Evolutionary conservation across 2,113 vertebrate genomes (phyloP).

Genomic region (Tringa solitaria): DNA sequence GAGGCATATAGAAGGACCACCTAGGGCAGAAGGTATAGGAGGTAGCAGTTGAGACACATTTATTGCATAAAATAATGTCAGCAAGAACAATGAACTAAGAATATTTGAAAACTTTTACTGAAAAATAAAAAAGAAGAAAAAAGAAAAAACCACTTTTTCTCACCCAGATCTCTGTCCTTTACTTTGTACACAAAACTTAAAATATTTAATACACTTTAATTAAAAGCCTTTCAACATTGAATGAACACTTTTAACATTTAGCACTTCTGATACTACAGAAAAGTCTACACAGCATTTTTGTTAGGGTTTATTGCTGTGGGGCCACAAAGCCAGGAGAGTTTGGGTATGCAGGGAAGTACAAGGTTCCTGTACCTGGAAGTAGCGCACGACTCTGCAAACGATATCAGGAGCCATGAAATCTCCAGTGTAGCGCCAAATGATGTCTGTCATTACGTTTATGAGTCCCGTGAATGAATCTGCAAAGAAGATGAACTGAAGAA

Average conservation of each 20-base stretch:
- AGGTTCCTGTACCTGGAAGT: constrained; percentile 71
- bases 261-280: neutral
- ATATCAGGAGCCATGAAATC: constrained; percentile 79
- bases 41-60: neutral
- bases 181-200: neutral
- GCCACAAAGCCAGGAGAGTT: neutral
- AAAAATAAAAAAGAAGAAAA: neutral
- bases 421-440: constrained; percentile 79
- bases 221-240: neutral
- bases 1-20: constrained; percentile 82
- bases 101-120: neutral
- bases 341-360: accelerated
- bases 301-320: neutral
- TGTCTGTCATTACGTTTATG: constrained; percentile 78
- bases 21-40: constrained; percentile 27
- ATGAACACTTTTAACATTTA: neutral
- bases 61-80: neutral
- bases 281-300: neutral
- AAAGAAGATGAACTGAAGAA: neutral
- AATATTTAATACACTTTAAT: neutral
- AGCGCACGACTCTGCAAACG: constrained; percentile 70
- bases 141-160: neutral
- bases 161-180: neutral
- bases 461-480: constrained; percentile 76
- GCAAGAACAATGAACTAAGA: neutral